Evolutionary conservation across 2,797 vertebrate species (phyloP).

Genomic region (Oryzias sinensis): DNA sequence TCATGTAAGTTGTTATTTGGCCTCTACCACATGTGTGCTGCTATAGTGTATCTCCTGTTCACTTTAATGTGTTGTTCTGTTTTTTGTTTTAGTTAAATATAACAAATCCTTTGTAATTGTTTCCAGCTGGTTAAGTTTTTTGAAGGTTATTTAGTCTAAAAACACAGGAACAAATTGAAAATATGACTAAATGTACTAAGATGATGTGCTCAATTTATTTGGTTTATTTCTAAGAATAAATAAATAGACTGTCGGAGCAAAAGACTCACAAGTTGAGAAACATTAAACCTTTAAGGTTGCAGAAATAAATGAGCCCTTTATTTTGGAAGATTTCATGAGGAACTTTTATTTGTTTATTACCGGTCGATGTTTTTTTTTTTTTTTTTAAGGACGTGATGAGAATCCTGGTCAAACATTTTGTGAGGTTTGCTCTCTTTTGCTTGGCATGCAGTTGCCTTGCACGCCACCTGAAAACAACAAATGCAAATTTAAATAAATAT

Average conservation of each 20-base stretch:
- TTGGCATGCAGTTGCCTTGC: too few species aligned
- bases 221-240: conserved; percentile 35
- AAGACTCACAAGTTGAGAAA: conserved; percentile 23
- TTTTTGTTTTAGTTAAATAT: conserved; percentile 17
- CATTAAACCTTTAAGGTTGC: conserved; percentile 43
- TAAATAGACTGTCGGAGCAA: conserved; percentile 13
- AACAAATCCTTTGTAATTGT: not conserved
- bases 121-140: conserved; percentile 1
- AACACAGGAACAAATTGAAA: too few species aligned
- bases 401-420: not conserved
- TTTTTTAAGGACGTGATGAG: conserved; percentile 23
- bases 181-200: too few species aligned
- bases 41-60: conserved; percentile 17
- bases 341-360: conserved; percentile 24
- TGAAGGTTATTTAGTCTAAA: conserved; percentile 5
- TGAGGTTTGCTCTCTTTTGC: too few species aligned
- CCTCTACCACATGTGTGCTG: conserved; percentile 11
- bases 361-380: conserved; percentile 2
- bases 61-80: conserved; percentile 12
- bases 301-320: conserved; percentile 54
- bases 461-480: too few species aligned
- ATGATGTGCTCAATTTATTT: conserved; percentile 1
- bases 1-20: conserved; percentile 18
- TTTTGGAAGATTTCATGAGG: conserved; percentile 31
- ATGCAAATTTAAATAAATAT: too few species aligned